phyloP scores from a whole-genome alignment of 2,113 vertebrate genomes.

The Platysternon megacephalum region DNA sequence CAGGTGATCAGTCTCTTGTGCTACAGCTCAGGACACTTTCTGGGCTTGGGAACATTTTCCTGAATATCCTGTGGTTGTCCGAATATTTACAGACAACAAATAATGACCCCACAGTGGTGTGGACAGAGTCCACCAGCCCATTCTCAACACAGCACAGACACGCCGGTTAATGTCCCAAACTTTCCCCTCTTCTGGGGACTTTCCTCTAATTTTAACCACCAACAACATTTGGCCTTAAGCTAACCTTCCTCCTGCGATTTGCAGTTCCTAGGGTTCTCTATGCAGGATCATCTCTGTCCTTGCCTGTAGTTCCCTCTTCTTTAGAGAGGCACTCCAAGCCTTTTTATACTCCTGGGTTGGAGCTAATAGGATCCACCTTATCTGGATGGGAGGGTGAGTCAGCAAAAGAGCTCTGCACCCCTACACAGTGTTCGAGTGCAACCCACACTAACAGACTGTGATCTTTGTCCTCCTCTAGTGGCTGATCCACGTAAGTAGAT shows the following conservation, averaged over 20 bases:
- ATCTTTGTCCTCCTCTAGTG: background rate
- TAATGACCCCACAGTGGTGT: rapidly evolving
- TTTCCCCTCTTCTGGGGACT: background rate
- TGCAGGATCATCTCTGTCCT: background rate
- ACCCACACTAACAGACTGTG: rapidly evolving
- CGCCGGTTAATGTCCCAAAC: background rate
- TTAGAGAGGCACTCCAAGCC: background rate
- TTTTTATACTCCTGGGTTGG: rapidly evolving
- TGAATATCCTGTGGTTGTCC: background rate
- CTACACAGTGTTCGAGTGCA: background rate
- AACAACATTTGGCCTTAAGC: background rate
- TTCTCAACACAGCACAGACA: background rate
- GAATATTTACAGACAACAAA: rapidly evolving
- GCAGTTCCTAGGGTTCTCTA: rapidly evolving
- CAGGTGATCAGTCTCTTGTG: background rate
- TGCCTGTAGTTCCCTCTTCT: rapidly evolving
- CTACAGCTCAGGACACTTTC: too few relatives aligned
- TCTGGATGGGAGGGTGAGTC: background rate
- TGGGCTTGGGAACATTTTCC: background rate
- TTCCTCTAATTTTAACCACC: background rate
- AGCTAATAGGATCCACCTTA: background rate
- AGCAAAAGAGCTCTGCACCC: background rate
- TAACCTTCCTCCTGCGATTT: background rate
- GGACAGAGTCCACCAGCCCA: background rate
- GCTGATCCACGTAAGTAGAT: too few relatives aligned